Evolutionary conservation across 2,888 invertebrate species (phyloP).

Genomic region (Eristalinus aeneus): DNA sequence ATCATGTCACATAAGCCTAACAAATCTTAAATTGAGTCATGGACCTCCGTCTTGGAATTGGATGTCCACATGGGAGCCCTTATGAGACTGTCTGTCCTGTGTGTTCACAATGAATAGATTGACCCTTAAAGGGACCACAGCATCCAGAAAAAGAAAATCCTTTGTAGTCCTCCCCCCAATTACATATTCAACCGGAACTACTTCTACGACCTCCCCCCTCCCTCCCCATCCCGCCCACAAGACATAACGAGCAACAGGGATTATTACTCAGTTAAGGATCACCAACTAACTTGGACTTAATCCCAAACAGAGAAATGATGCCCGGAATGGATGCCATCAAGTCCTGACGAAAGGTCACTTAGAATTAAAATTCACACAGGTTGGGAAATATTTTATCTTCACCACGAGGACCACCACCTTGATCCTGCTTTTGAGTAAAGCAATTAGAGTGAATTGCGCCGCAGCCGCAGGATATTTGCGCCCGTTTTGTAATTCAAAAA

Average conservation of each 20-base stretch:
- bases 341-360: conserved; percentile 44
- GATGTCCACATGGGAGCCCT: conserved; percentile 31
- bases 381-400: neutral
- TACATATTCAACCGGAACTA: conserved; percentile 22
- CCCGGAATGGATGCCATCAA: neutral
- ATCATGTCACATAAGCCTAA: conserved; percentile 56
- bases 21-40: conserved; percentile 50
- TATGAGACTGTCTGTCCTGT: conserved; percentile 21
- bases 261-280: conserved; percentile 47
- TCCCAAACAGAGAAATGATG: conserved; percentile 9
- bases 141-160: neutral
- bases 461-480: conserved; percentile 48
- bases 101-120: neutral
- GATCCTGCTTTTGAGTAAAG: conserved; percentile 56
- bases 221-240: neutral
- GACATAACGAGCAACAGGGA: conserved; percentile 52
- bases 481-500: conserved; percentile 54
- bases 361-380: conserved; percentile 50
- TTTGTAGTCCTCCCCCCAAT: conserved; percentile 35
- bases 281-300: conserved; percentile 31
- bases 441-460: conserved; percentile 56
- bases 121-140: neutral
- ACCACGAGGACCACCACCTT: neutral
- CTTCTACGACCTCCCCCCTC: neutral
- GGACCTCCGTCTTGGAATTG: conserved; percentile 44